phyloP scores from a whole-genome alignment of 2,888 invertebrate genomes.

The Luffia ferchaultella region DNA sequence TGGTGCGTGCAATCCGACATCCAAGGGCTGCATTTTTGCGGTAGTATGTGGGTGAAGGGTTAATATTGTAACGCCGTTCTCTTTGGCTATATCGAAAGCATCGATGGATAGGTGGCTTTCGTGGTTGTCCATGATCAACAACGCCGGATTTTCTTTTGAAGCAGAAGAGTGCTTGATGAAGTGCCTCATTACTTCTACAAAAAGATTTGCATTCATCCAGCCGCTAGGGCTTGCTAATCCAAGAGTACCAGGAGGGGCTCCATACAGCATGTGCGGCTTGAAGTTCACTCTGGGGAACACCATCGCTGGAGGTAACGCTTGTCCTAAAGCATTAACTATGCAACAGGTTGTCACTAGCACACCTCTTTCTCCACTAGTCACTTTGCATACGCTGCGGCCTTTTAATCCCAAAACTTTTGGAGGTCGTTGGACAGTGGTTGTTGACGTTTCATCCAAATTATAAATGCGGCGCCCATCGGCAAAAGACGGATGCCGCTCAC shows the following conservation, averaged over 20 bases:
- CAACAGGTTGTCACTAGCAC: conserved; percentile 12
- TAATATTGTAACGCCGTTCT: neutral
- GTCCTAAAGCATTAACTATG: conserved; percentile 15
- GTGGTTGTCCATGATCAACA: neutral
- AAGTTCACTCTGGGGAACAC: conserved; percentile 16
- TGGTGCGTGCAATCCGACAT: neutral
- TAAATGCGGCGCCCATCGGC: neutral
- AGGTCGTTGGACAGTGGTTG: neutral
- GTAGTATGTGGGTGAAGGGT: too few relatives aligned
- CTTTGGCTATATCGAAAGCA: neutral
- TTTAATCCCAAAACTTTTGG: neutral
- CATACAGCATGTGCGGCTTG: conserved; percentile 14
- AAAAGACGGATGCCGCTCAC: too few relatives aligned
- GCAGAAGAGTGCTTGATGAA: neutral
- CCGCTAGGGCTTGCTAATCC: conserved; percentile 17
- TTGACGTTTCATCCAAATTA: neutral
- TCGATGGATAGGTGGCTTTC: neutral
- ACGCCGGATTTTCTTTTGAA: neutral
- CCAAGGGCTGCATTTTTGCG: neutral
- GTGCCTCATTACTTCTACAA: neutral
- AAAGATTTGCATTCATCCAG: conserved; percentile 17
- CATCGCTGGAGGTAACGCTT: conserved; percentile 12
- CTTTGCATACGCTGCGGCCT: neutral
- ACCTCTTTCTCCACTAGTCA: conserved; percentile 5
- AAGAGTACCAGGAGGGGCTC: conserved; percentile 17